phyloP scores from a whole-genome alignment of 2,113 vertebrate genomes.

The Coreoperca whiteheadi region DNA sequence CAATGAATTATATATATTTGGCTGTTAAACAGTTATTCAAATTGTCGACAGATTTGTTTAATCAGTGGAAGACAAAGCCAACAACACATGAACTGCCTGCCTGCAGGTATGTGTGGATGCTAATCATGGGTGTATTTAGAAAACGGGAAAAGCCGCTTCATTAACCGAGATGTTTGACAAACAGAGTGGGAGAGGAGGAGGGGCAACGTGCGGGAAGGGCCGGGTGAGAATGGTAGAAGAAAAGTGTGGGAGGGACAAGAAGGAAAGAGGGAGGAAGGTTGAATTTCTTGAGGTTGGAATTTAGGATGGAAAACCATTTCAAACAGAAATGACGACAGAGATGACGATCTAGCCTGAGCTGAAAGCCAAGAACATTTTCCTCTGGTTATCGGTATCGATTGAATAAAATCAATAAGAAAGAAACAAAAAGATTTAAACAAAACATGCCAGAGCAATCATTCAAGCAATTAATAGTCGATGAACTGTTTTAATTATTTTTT shows the following conservation, averaged over 20 bases:
- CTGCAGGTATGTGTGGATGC: slow-evolving; percentile 64
- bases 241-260: not conserved
- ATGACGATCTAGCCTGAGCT: not conserved
- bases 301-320: not conserved
- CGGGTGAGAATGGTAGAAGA: not conserved
- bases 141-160: slow-evolving; percentile 48
- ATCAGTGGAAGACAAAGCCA: slow-evolving; percentile 47
- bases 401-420: too few relatives aligned
- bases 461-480: not conserved
- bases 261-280: not conserved
- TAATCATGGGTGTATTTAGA: slow-evolving; percentile 58
- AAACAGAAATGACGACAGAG: not conserved
- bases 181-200: not conserved
- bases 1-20: slow-evolving; percentile 47
- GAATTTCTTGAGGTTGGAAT: not conserved
- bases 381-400: not conserved
- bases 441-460: not conserved
- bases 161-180: slow-evolving; percentile 51
- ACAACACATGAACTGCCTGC: slow-evolving; percentile 46
- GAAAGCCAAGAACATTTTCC: not conserved
- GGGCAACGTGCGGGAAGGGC: not conserved
- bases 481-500: not conserved
- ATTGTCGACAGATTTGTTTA: slow-evolving; percentile 60
- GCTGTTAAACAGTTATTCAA: slow-evolving; percentile 51
- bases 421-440: not conserved